Base-by-base conservation (phyloP, 2,113 vertebrate genomes). In the Gymnogyps californianus region DNA sequence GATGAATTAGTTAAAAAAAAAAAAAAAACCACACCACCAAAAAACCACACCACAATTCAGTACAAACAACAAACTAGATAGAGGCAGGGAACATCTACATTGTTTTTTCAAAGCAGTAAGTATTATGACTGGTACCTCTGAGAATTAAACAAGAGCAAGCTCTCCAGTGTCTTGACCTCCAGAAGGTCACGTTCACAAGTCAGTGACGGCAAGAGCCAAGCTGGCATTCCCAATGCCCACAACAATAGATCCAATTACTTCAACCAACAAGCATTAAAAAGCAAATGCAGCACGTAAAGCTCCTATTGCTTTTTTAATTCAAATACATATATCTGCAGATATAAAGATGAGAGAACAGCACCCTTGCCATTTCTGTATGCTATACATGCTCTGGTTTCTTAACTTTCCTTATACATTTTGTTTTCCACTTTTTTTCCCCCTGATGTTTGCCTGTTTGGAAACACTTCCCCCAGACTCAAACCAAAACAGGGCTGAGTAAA, bases 201-300 rank as follows among this genome's bases (percentile, higher is more conserved):
- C 91, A 95, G 78, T 75, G 91, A 74, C 70, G 0, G 0, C 22
- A 71, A 87, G 29, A 94, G 87, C 75, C 87, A 82, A 86, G 91
- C 93, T 90, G 83, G 87, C 91, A 96, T 91, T 96, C 89, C 84
- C 91, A 80, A 4, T 77, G 78, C 75, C 87, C 91, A 88, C 93
- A 94, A 84, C 89, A 97, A 94, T 66, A 91, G 91, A 97, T 87
- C 78, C 78, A 85, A 80, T 96, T 96, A 95, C 93, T 95, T 90
- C 92, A 93, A 55, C 65, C 66, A 91, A 62, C 51, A 62, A 49
- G 65, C 77, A 76, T 76, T 89, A 84, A 84, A 93, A 95, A 83
- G 31, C 66, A 91, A 93, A 87, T 62, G 40, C 70, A 85, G 66
- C 74, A 94, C 58, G 71, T 16, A 55, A 62, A 70, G 70, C 40